These are phyloP conservation scores for Cephus nigrinus DNA, from an alignment of 2,888 invertebrate species.

Conservation along the genomic window DNA sequence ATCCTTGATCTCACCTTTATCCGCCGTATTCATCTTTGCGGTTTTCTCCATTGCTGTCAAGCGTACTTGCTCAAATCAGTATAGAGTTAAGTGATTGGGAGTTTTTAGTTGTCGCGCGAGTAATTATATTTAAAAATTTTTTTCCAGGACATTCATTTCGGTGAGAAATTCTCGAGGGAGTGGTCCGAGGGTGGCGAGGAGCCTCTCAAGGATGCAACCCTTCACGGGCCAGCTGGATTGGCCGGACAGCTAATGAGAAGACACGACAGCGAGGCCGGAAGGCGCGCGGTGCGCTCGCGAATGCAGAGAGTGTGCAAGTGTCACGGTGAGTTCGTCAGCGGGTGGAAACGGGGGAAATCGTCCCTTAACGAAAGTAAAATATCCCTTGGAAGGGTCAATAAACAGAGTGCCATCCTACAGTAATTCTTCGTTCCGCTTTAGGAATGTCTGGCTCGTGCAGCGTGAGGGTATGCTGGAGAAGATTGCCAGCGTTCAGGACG, in stretches of 20 bases:
- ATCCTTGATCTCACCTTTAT: neutral
- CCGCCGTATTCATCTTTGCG: neutral
- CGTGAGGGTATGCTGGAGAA: conserved; percentile 90
- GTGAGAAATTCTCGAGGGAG: conserved; percentile 85
- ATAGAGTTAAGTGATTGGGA: neutral
- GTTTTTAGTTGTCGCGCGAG: neutral
- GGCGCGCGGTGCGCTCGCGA: conserved; percentile 80
- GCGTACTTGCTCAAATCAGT: neutral
- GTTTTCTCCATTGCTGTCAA: neutral
- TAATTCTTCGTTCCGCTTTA: conserved; percentile 19
- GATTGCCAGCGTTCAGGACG: conserved; percentile 79
- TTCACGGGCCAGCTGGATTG: conserved; percentile 54
- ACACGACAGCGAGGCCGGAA: conserved; percentile 92
- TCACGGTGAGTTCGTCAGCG: conserved; percentile 72
- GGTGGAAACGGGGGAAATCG: neutral
- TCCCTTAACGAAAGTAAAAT: conserved; percentile 1
- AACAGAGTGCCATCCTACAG: neutral
- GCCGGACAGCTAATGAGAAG: conserved; percentile 80
- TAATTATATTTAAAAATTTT: neutral
- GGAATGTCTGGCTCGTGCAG: conserved; percentile 91
- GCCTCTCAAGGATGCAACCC: conserved; percentile 72
- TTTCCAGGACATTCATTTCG: conserved; percentile 82
- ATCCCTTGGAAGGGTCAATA: conserved; percentile 1
- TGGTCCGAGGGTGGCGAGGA: conserved; percentile 88
- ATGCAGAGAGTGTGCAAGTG: conserved; percentile 94